These are phyloP conservation scores for Arnoldichthys spilopterus DNA, from an alignment of 2,797 vertebrate species.

Conservation along the genomic window DNA sequence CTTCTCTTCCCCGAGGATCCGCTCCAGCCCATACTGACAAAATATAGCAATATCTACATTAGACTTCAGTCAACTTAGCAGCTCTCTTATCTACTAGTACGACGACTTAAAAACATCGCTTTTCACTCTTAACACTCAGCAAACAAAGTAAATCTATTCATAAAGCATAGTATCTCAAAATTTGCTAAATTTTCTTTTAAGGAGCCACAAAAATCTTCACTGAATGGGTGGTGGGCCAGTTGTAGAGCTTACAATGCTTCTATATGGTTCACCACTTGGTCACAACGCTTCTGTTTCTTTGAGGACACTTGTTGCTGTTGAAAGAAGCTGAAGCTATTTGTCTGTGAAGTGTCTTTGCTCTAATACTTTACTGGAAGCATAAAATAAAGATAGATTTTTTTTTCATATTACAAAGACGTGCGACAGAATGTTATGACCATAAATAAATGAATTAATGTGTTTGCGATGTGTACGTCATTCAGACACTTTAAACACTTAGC, in stretches of 20 bases:
- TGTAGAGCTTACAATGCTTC: background rate
- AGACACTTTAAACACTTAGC: too few relatives aligned
- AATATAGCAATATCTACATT: slow-evolving; percentile 32
- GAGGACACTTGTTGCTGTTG: background rate
- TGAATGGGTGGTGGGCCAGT: background rate
- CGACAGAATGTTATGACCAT: too few relatives aligned
- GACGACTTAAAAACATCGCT: background rate
- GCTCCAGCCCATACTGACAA: slow-evolving; percentile 92
- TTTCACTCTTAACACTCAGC: background rate
- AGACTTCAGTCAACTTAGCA: background rate
- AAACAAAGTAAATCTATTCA: background rate
- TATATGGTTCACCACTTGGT: background rate
- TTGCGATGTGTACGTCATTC: too few relatives aligned
- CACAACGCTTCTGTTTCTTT: background rate
- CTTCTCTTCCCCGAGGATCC: slow-evolving; percentile 93
- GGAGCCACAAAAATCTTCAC: background rate
- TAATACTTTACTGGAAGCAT: background rate
- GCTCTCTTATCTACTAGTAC: background rate
- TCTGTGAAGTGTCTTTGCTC: background rate
- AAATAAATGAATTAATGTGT: too few relatives aligned
- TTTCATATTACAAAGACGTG: too few relatives aligned
- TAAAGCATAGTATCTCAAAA: background rate
- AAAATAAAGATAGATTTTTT: too few relatives aligned
- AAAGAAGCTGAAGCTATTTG: background rate
- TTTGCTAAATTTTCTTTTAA: background rate